Base-by-base conservation (phyloP, 2,797 vertebrate species). In the Schizothorax lantsangensis region DNA sequence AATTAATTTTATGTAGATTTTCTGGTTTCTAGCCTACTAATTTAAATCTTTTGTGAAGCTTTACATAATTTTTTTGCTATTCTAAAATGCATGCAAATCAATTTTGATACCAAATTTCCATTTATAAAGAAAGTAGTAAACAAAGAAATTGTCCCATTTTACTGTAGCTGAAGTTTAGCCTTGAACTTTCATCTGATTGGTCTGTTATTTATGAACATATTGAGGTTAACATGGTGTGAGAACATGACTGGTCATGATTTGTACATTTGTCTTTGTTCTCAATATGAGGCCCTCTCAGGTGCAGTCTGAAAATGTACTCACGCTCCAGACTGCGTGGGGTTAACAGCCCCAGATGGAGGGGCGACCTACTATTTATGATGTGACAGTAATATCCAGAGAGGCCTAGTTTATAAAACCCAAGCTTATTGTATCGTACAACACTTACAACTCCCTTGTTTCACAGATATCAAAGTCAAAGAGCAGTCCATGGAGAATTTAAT, bases 381-480 rank as follows among this genome's bases (percentile, higher is more conserved):
- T 74, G 84, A 81, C 66, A 1, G 69, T 26, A 85, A 85, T 40
- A 45, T 59, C 77, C 52, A 80, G 19, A 72, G 77, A 85, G 77
- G 26, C 64, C 52, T 59, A 33, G 64, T 59, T 79, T 71, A 62
- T 81, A 73, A 86, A 86, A 86, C 43, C n/a, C 17, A n/a, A 85
- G 69, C 69, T 49, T 38, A 19, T 64, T 81, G 68, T 80, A 66
- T 74, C 57, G 15, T 71, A 68, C 68, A 6, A 68, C 6, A 79
- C 85, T 87, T 78, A 88, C 43, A 52, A 49, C 52, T 81, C 82
- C 66, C 69, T n/a, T 87, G 19, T 87, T 81, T 62, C 89, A 1
- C 94, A 99, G 98, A 99, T 90, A 98, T 99, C 91, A 99, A 98
- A 95, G 96, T 99, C 75, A 99, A 98, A 93, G 98, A 99, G 91